Base-by-base conservation (phyloP, 2,113 vertebrate genomes). In the Boulengerochromis microlepis region DNA sequence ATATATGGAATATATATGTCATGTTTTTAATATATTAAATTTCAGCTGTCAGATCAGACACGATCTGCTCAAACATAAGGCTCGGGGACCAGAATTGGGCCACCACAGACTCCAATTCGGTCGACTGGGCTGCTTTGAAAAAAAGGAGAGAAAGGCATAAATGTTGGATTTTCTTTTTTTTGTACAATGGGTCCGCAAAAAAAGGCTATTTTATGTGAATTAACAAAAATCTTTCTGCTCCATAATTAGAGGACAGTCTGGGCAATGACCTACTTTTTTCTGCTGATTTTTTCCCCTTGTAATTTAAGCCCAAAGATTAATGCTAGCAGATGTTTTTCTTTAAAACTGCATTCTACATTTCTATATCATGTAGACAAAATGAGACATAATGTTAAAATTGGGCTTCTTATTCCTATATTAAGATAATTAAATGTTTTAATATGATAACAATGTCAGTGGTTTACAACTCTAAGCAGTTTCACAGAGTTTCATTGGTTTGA, bases 401-500 rank as follows among this genome's bases (percentile, higher is more conserved):
- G 4, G 19, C 33, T 8, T 66, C 19, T 66, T 66, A n/a, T 66
- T 66, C 61, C 19, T 69, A 40, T 22, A 69, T 40, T 69, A 40
- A 69, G 64, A 40, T 69, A 13, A 8, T 22, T 38, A n/a, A 69
- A 22, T 38, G 11, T 22, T 69, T 69, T 38, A 40, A 69, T 19
- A 2, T 38, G 6, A 69, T 40, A 69, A 69, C 11, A 40, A 40
- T 69, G 35, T 40, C 33, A 40, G 7, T 40, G 33, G 35, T 38
- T 66, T 66, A 66, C 61, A 66, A 66, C 61, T 64, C 59, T 66
- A 66, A 66, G 61, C 61, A 38, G 10, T 66, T 66, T 66, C 61
- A 64, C 16, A 22, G 61, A 12, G 33, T 69, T 69, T 69, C 64
- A 69, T 69, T 22, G 33, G 35, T 69, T 0, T 0, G 35, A 40